Evolutionary conservation across 2,797 vertebrate genomes (phyloP), one percentile per base, ranked within the genome.

Genomic region (Acanthurus lineatus): DNA sequence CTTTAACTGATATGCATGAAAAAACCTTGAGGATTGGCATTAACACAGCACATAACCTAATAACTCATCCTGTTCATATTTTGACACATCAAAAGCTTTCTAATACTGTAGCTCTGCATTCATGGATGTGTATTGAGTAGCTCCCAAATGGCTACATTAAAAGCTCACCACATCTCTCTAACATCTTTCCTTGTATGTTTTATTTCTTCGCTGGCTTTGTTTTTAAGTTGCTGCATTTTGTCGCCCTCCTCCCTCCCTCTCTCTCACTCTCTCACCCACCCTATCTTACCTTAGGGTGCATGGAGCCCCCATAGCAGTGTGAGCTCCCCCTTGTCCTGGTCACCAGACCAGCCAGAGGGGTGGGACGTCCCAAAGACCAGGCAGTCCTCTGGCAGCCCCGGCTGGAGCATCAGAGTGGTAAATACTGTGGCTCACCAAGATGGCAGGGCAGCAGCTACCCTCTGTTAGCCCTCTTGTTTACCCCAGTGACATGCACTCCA

Each of bases 381-480:
- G 96, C 98, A 97, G 95, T 97, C 96, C 95, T 94, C 96, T 95
- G 96, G 96, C 96, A 96, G 95, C 94, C 95, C 97, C 94, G 96
- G 97, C 95, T 99, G 98, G 98, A 99, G 96, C 97, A 96, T 99
- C 97, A 97, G 97, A 98, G 98, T 99, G 98, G 98, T 99, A 99
- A 99, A 94, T 95, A 94, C 91, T 78, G 84, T 86, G 84, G 91
- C 89, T 91, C 82, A 83, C 78, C 72, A 84, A 80, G 90, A 88
- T 22, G 6, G 75, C 73, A 59, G 81, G 82, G 81, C 88, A 84
- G 87, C 85, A 79, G 84, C 85, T 84, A 85, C 84, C 84, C 81
- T 75, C 83, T 76, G 83, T 81, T 72, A 74, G 81, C 81, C 73
- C 74, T 59, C 81, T 35, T 83, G 79, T 86, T 86, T 87, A 83